A percentile compares a stretch with the other conserved stretches of the same genome.
Evolutionary conservation across 2,797 vertebrate genomes (phyloP).

Genomic region (Sciurus carolinensis): DNA sequence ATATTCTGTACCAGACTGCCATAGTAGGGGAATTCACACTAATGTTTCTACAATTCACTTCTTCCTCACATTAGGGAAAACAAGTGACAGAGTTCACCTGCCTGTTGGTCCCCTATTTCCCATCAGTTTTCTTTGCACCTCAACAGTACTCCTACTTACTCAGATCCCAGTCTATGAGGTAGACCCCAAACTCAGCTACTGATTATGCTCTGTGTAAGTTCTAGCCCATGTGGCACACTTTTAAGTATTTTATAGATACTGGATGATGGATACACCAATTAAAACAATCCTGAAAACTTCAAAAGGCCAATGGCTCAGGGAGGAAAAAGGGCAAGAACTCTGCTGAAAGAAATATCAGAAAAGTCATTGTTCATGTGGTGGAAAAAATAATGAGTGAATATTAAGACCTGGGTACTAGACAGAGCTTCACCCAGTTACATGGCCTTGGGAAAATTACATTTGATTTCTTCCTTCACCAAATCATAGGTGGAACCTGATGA

Average conservation of each 20-base stretch:
- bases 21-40: background rate
- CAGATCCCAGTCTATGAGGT: background rate
- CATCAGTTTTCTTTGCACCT: background rate
- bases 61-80: background rate
- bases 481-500: background rate
- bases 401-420: background rate
- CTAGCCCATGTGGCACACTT: background rate
- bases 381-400: background rate
- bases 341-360: background rate
- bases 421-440: background rate
- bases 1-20: background rate
- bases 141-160: background rate
- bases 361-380: background rate
- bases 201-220: background rate
- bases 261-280: background rate
- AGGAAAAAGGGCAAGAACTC: background rate
- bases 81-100: background rate
- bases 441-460: background rate
- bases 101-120: background rate
- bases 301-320: background rate
- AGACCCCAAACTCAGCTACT: background rate
- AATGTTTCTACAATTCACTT: background rate
- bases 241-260: background rate
- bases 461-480: background rate
- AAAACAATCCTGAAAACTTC: slow-evolving; percentile 11